phyloP scores from a whole-genome alignment of 2,888 invertebrate genomes.

The Strigamia transsilvanica region DNA sequence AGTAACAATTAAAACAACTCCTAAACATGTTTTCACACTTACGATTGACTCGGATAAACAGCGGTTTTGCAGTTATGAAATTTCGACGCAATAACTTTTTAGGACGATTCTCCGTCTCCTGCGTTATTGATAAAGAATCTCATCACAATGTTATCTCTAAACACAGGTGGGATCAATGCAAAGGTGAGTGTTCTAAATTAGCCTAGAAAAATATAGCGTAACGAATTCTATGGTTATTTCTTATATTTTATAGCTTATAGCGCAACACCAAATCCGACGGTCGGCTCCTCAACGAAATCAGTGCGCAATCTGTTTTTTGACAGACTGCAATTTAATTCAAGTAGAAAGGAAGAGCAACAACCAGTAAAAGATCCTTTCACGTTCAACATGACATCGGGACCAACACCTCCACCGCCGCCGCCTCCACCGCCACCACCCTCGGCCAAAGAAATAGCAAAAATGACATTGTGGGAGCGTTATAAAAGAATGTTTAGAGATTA shows the following conservation, averaged over 20 bases:
- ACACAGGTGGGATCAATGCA: not conserved
- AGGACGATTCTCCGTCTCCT: not conserved
- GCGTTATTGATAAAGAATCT: conserved; percentile 17
- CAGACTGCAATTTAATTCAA: conserved; percentile 20
- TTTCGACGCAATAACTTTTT: not conserved
- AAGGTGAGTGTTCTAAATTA: not conserved
- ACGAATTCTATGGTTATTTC: not conserved
- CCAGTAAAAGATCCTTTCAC: not conserved
- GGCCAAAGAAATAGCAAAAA: conserved; percentile 11
- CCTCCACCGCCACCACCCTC: not conserved
- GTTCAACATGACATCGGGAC: not conserved
- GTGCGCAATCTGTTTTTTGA: not conserved
- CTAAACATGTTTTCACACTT: not conserved
- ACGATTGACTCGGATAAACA: not conserved
- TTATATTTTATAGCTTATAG: not conserved
- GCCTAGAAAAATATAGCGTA: no score
- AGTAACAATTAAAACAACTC: not conserved
- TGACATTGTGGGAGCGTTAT: conserved; percentile 79
- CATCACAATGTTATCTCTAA: not conserved
- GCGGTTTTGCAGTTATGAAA: not conserved
- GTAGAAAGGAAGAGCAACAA: not conserved
- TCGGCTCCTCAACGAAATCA: not conserved
- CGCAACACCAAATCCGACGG: not conserved
- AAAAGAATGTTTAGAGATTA: conserved; percentile 93
- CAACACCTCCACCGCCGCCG: not conserved